A percentile compares a stretch with the other conserved stretches of the same genome.
These are phyloP conservation scores for Cataglyphis albicans DNA, from an alignment of 2,888 invertebrate species.

Conservation along the genomic window DNA sequence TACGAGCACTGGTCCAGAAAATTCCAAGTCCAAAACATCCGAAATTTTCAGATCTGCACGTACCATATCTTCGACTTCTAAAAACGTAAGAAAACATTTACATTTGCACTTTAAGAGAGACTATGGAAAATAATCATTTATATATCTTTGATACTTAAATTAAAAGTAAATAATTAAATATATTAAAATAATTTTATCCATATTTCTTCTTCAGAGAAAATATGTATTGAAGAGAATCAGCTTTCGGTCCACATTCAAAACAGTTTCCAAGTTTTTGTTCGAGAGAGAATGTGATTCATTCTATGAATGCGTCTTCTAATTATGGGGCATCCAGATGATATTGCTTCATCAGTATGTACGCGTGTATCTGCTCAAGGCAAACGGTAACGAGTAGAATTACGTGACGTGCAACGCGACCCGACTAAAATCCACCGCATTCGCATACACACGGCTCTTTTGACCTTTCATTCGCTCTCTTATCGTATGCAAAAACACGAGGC, in stretches of 20 bases:
- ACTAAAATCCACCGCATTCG: slow-evolving; percentile 38
- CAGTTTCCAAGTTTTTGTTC: not conserved
- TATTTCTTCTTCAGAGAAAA: not conserved
- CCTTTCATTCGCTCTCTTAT: slow-evolving; percentile 49
- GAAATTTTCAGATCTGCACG: not conserved
- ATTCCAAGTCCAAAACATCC: not conserved
- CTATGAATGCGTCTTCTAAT: not conserved
- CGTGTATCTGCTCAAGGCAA: not conserved
- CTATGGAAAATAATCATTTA: not conserved
- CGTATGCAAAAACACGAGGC: slow-evolving; percentile 44
- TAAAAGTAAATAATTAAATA: not conserved
- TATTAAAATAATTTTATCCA: not conserved
- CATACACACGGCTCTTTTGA: slow-evolving; percentile 35
- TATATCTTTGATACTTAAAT: not conserved
- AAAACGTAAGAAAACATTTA: slow-evolving; percentile 22
- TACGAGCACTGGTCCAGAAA: not conserved
- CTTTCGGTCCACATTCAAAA: too few species aligned
- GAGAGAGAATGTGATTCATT: not conserved
- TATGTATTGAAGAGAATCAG: not conserved
- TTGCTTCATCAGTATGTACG: slow-evolving; percentile 26
- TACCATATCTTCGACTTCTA: not conserved
- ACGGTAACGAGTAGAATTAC: slow-evolving; percentile 38
- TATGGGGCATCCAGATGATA: not conserved
- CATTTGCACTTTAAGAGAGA: not conserved
- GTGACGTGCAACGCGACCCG: slow-evolving; percentile 29